Evolutionary conservation across 2,113 vertebrate genomes (phyloP).

Genomic region (Chlorodrepanis virens): DNA sequence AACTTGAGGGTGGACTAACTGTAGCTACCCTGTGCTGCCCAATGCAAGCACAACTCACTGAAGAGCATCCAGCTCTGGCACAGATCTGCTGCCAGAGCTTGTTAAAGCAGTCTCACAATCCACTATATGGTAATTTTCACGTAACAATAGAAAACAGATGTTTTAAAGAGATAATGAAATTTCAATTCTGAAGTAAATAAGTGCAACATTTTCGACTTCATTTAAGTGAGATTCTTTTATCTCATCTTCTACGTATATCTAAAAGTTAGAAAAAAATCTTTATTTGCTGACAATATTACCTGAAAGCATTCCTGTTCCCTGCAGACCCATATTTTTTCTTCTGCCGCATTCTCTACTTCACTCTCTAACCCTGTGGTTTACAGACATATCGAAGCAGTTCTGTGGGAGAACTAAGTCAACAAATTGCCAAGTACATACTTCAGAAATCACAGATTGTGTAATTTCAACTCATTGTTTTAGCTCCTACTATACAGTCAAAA

Average conservation of each 20-base stretch:
- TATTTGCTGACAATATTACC: background rate
- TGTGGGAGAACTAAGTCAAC: background rate
- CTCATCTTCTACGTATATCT: background rate
- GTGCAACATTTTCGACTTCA: background rate
- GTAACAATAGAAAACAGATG: background rate
- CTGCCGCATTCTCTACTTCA: background rate
- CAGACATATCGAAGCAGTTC: background rate
- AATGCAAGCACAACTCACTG: background rate
- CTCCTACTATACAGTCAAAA: background rate
- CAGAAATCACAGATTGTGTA: background rate
- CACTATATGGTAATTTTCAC: background rate
- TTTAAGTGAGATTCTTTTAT: background rate
- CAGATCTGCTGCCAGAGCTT: background rate
- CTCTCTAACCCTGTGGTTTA: background rate
- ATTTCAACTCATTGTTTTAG: background rate
- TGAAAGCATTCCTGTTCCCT: background rate
- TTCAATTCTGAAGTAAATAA: constrained; percentile 3
- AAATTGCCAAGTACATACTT: background rate
- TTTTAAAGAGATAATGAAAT: constrained; percentile 2
- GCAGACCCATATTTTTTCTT: background rate
- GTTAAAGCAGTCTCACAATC: background rate
- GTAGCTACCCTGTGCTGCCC: background rate
- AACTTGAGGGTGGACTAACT: background rate
- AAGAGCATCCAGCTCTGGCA: background rate
- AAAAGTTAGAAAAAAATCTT: background rate